Percentiles rank a stretch among this genome's conserved stretches.
Conservation (phyloP, 2,113 vertebrate genomes). For the Eulemur macaco region DNA sequence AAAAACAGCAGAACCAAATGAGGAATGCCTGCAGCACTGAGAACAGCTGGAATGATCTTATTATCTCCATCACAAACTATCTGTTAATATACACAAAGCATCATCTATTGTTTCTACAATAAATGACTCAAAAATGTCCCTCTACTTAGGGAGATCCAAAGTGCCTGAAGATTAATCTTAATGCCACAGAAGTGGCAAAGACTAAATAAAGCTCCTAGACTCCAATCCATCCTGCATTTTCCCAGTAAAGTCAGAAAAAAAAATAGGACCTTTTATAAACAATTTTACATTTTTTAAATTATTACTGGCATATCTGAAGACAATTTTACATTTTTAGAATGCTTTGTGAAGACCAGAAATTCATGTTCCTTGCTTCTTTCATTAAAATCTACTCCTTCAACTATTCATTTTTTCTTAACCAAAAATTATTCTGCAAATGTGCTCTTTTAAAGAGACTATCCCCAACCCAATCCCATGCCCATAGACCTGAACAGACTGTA, state of each 20-base stretch:
- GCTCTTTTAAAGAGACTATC: neutral
- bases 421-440: neutral
- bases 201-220: neutral
- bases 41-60: neutral
- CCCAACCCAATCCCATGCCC: neutral
- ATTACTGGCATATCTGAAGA: no score
- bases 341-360: neutral
- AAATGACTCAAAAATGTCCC: neutral
- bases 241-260: neutral
- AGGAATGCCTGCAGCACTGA: neutral
- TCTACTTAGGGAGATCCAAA: neutral
- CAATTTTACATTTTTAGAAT: neutral
- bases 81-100: conserved; percentile 26
- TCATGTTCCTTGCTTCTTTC: neutral
- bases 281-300: neutral
- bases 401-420: neutral
- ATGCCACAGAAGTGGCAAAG: conserved; percentile 21
- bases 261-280: neutral
- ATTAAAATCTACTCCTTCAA: neutral
- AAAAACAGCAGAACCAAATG: conserved; percentile 38
- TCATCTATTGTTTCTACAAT: neutral
- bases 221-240: neutral
- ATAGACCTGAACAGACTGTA: neutral
- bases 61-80: neutral
- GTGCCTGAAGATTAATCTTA: neutral